Percentiles rank a stretch among this genome's conserved stretches.
These are phyloP conservation scores for Eucera pruinosa DNA, from an alignment of 2,888 invertebrate species.

Conservation along the genomic window DNA sequence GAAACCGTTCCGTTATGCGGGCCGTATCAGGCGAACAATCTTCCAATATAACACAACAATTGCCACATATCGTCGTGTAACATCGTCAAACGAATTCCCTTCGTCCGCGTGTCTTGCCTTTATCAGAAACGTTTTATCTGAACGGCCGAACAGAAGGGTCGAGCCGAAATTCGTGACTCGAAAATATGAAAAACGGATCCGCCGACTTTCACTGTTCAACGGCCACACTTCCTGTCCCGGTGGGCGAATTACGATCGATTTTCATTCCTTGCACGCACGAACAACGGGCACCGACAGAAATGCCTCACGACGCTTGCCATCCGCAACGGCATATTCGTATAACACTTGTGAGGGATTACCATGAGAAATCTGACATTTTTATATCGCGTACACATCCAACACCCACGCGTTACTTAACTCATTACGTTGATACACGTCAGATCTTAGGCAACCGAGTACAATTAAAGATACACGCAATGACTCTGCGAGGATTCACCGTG, in stretches of 20 bases:
- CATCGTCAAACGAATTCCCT: neutral
- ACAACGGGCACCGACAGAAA: slow-evolving; percentile 8
- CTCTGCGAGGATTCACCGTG: slow-evolving; percentile 2
- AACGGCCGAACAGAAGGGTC: neutral
- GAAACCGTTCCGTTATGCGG: slow-evolving; percentile 19
- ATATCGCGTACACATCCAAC: slow-evolving; percentile 11
- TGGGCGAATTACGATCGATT: slow-evolving; percentile 17
- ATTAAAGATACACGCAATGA: slow-evolving; percentile 17
- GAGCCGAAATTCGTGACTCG: slow-evolving; percentile 27
- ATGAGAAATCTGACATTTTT: slow-evolving; percentile 27
- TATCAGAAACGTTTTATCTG: neutral
- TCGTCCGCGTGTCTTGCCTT: neutral
- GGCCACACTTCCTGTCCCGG: slow-evolving; percentile 29
- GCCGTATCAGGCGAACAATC: slow-evolving; percentile 1
- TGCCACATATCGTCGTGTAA: neutral
- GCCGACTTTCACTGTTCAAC: slow-evolving; percentile 41
- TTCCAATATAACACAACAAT: neutral
- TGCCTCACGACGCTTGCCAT: neutral
- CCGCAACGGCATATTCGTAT: neutral
- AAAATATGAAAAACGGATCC: slow-evolving; percentile 39
- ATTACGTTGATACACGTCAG: slow-evolving; percentile 32
- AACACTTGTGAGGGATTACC: slow-evolving; percentile 1
- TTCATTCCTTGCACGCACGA: slow-evolving; percentile 31
- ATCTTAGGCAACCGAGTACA: slow-evolving; percentile 28
- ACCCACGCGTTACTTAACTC: slow-evolving; percentile 36